These are phyloP conservation scores for Periphyllus acericola DNA, from an alignment of 2,888 invertebrate species.

Conservation along the genomic window DNA sequence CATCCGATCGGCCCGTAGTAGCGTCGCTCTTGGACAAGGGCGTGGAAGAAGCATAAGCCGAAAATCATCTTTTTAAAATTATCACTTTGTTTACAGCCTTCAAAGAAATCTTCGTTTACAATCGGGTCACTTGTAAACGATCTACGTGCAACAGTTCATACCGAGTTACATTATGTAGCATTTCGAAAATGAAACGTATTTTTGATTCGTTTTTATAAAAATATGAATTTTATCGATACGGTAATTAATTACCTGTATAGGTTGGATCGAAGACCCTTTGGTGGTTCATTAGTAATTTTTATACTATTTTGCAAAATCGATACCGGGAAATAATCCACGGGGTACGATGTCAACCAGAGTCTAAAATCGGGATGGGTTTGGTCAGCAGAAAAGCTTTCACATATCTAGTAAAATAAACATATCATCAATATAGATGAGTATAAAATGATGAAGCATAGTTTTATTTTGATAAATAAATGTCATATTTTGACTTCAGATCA, in stretches of 20 bases:
- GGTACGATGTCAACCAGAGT: conserved; percentile 93
- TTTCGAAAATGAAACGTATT: not conserved
- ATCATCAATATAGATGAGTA: too few species aligned
- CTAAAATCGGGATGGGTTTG: conserved; percentile 87
- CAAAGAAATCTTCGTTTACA: conserved; percentile 82
- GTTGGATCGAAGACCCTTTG: conserved; percentile 69
- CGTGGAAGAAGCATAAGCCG: conserved; percentile 86
- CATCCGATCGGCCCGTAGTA: conserved; percentile 87
- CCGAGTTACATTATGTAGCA: too few species aligned
- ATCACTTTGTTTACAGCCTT: conserved; percentile 80
- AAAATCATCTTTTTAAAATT: conserved; percentile 83
- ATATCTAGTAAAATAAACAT: conserved; percentile 71
- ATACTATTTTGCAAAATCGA: conserved; percentile 87
- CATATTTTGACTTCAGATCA: too few species aligned
- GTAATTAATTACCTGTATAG: conserved; percentile 9
- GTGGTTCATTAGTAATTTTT: conserved; percentile 95
- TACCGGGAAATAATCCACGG: conserved; percentile 79
- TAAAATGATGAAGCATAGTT: too few species aligned
- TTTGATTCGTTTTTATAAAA: not conserved
- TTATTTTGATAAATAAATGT: too few species aligned
- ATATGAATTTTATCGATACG: not conserved
- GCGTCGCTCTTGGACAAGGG: conserved; percentile 81
- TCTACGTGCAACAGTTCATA: not conserved
- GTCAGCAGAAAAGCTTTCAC: conserved; percentile 83
- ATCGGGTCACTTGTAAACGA: conserved; percentile 78